Base-by-base conservation (phyloP, 1,140 invertebrate genomes). In the Cataglyphis hispanica region DNA sequence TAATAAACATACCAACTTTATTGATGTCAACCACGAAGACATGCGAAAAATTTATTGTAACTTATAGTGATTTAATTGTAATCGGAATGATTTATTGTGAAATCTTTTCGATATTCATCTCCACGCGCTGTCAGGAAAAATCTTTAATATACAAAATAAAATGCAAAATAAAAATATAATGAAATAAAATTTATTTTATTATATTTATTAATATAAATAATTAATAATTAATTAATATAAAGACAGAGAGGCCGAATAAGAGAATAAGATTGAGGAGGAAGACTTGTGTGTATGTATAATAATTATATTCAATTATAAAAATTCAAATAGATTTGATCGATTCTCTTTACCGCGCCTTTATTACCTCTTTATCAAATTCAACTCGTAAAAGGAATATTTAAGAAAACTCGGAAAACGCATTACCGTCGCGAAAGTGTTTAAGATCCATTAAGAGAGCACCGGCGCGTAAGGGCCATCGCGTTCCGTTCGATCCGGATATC, bases 221-320 rank as follows among this genome's bases (percentile, higher is more conserved):
- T n/a, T n/a, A n/a, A n/a, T n/a, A n/a, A n/a, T n/a, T n/a, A n/a
- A n/a, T n/a, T n/a, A 11, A 58, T 16, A 40, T 6, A 58, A 58
- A 74, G 58, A 74, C 16, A 58, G 22, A n/a, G n/a, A n/a, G n/a
- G n/a, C n/a, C n/a, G 16, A 1, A 2, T 0, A 56, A 72, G 5
- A 53, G 10, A 53, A 53, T 10, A 10, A 2, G 5, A 10, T 34
- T 13, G 16, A 3, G 1, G 16, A 16, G 11, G 16, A 3, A 0
- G 43, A n/a, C 10, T 43, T 6, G 1, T 16, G 46, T 13, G 13
- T 46, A 46, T 16, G 91, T 90, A 64, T 91, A 90, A 67, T 90
- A 91, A 64, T n/a, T n/a, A n/a, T 89, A 90, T 8, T 90, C 77
- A 4, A 85, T 89, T 1, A 81, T 84, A 67, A 4, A 70, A 5